A percentile compares a stretch with the other conserved stretches of the same genome.
phyloP scores from a whole-genome alignment of 2,797 vertebrate genomes.

The Pelobates cultripes region DNA sequence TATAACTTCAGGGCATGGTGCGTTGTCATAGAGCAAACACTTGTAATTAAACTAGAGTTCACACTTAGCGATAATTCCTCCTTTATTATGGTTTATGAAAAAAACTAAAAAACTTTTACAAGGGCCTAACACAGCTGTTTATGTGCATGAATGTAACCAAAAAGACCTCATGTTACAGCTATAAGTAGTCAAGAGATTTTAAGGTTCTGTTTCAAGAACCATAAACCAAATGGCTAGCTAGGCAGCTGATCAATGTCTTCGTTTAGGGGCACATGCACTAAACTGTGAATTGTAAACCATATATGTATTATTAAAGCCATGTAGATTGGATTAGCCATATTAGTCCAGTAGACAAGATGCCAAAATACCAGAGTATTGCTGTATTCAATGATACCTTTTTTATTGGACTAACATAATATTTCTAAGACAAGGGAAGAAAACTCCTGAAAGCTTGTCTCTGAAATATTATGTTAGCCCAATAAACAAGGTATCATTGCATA shows the following conservation, averaged over 20 bases:
- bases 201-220: slow-evolving; percentile 4
- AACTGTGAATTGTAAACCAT: too few relatives aligned
- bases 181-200: neutral
- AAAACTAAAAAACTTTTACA: neutral
- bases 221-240: slow-evolving; percentile 28
- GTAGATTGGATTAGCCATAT: too few relatives aligned
- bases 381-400: too few relatives aligned
- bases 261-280: too few relatives aligned
- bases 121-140: neutral
- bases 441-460: too few relatives aligned
- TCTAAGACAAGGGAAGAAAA: too few relatives aligned
- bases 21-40: neutral
- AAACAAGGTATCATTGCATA: too few relatives aligned
- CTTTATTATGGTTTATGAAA: neutral
- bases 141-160: neutral
- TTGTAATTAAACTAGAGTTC: neutral
- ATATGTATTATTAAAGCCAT: too few relatives aligned
- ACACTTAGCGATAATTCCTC: neutral
- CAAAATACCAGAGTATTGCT: too few relatives aligned
- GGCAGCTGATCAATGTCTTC: neutral
- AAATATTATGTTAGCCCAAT: too few relatives aligned
- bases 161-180: slow-evolving; percentile 5
- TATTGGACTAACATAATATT: too few relatives aligned
- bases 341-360: too few relatives aligned
- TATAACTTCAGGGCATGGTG: neutral